Conservation (phyloP, 2,888 invertebrate genomes). For the Microdon myrmicae region DNA sequence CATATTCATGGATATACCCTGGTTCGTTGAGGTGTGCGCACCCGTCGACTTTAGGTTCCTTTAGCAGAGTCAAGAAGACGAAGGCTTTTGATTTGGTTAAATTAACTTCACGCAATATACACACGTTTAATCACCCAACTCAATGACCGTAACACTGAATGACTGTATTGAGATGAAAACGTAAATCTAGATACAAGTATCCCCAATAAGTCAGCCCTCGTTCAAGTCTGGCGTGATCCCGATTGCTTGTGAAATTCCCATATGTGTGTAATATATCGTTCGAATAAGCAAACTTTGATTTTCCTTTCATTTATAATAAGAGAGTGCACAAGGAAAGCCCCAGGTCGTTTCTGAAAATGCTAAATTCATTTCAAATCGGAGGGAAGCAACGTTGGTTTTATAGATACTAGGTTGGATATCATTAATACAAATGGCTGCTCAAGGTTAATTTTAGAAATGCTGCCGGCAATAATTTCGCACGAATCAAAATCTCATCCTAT, state of each 20-base stretch:
- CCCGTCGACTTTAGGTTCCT: slow-evolving; percentile 25
- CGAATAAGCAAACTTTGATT: slow-evolving; percentile 25
- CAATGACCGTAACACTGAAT: not conserved
- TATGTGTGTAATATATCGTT: slow-evolving; percentile 16
- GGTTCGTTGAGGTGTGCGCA: slow-evolving; percentile 28
- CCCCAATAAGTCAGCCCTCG: slow-evolving; percentile 20
- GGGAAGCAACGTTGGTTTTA: no score
- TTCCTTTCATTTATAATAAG: slow-evolving; percentile 36
- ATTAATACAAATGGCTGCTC: no score
- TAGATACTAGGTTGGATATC: no score
- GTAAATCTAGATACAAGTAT: slow-evolving; percentile 11
- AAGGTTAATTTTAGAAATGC: no score
- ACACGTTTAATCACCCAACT: slow-evolving; percentile 2
- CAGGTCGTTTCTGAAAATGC: slow-evolving; percentile 24
- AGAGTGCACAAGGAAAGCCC: slow-evolving; percentile 24
- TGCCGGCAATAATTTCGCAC: no score
- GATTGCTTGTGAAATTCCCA: slow-evolving; percentile 9
- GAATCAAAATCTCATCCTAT: no score
- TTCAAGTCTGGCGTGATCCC: slow-evolving; percentile 15
- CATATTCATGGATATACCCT: slow-evolving; percentile 27
- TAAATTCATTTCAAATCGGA: no score
- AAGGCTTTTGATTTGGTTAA: slow-evolving; percentile 10
- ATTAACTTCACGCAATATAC: slow-evolving; percentile 21
- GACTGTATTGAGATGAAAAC: slow-evolving; percentile 20
- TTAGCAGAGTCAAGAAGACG: slow-evolving; percentile 11